Base-by-base conservation (phyloP, 1,140 invertebrate genomes). In the Neodiprion virginianus region DNA sequence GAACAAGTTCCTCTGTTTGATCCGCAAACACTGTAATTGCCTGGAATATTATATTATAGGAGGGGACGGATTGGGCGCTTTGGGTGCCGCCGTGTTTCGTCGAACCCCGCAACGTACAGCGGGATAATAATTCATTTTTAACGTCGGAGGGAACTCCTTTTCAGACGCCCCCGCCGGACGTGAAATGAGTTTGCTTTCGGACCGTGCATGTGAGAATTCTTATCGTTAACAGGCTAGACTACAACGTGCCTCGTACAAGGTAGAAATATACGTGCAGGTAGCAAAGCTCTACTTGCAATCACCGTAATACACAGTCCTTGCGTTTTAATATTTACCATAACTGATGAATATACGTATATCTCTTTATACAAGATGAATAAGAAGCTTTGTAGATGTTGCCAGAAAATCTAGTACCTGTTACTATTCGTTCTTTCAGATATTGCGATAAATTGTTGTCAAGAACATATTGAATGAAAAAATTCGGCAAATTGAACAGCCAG, bases 11-110 rank as follows among this genome's bases (percentile, higher is more conserved):
- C 86, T 86, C 86, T 86, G 86, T 88, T 88, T 88, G 86, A 88
- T 88, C 84, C 84, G 86, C 86, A 88, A 88, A 88, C 86, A 87
- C 84, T 86, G 84, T 88, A 88, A 88, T 88, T 88, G 87, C 85
- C 84, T 87, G 82, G 85, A 87, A 88, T 88, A 88, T 88, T 88
- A 85, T 86, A 88, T 88, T 87, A 87, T 85, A 71, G 67, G 67
- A 53, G 49, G 72, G 72, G 72, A 65, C 66, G 66, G 40, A 75
- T 68, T 12, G 72, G 72, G 50, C 73, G 74, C 75, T 72, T 71
- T 77, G 68, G 72, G 75, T 77, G 74, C 67, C 17, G 53, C 66
- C 67, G 77, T 70, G 49, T 71, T 28, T 12, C 48, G 12, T 66
- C 50, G 23, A 53, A 69, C 67, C 17, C 40, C 67, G 40, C 67